Percentiles rank a stretch among this genome's conserved stretches.
Evolutionary conservation across 2,797 vertebrate species (phyloP).

Genomic region (Sarcoramphus papa): DNA sequence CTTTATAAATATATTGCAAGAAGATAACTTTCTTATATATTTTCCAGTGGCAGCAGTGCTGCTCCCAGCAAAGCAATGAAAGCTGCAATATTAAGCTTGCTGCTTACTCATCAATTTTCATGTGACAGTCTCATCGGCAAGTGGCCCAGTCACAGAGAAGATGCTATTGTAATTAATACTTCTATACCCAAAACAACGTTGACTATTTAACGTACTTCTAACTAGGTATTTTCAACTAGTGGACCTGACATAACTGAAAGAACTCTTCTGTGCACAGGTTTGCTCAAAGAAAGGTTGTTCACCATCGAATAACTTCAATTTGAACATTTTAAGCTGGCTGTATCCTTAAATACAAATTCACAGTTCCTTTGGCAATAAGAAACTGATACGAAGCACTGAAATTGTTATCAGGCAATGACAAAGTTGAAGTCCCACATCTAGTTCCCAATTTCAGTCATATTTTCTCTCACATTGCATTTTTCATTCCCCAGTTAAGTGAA

Average conservation of each 20-base stretch:
- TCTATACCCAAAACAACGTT: background rate
- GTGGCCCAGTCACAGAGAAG: background rate
- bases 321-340: background rate
- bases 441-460: background rate
- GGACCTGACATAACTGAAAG: background rate
- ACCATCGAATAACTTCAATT: background rate
- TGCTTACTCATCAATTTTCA: slow-evolving; percentile 13
- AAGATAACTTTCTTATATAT: background rate
- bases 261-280: background rate
- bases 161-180: background rate
- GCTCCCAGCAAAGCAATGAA: background rate
- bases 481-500: background rate
- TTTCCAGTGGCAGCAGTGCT: background rate
- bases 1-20: background rate
- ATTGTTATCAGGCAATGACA: background rate
- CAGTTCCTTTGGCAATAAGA: background rate
- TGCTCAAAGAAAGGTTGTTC: background rate
- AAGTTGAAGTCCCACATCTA: background rate
- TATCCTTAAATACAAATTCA: background rate
- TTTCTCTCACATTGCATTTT: background rate
- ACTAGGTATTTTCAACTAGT: background rate
- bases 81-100: background rate
- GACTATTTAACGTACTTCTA: background rate
- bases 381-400: background rate
- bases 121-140: background rate